phyloP scores from a whole-genome alignment of 1,140 invertebrate genomes.

The Lepidurus packardi region DNA sequence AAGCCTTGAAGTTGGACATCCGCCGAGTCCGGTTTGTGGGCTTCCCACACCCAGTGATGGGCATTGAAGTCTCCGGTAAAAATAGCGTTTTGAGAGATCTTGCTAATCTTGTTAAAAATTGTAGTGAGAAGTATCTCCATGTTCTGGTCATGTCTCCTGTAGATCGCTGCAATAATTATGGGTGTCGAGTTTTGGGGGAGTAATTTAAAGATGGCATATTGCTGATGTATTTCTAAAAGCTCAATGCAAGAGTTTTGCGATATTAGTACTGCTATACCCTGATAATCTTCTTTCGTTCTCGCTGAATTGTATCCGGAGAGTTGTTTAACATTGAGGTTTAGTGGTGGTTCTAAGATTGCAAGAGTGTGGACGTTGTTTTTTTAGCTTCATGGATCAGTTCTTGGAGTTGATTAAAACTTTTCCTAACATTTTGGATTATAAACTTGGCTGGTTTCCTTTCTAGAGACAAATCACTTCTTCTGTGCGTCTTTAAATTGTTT shows the following conservation, averaged over 20 bases:
- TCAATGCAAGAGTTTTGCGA: neutral
- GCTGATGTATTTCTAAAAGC: constrained; percentile 26
- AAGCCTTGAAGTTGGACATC: constrained; percentile 2
- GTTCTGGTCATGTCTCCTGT: neutral
- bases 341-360: constrained; percentile 21
- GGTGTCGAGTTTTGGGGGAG: neutral
- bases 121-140: neutral
- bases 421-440: neutral
- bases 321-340: constrained; percentile 16
- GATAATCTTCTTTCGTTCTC: neutral
- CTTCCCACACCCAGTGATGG: neutral
- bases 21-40: neutral
- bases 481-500: neutral
- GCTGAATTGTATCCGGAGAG: neutral
- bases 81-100: neutral
- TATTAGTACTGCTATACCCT: neutral
- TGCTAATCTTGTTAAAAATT: neutral
- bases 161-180: constrained; percentile 1
- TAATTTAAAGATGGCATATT: neutral
- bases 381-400: neutral
- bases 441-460: constrained; percentile 16
- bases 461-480: constrained; percentile 10
- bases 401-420: neutral
- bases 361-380: neutral
- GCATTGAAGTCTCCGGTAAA: constrained; percentile 23